phyloP scores from a whole-genome alignment of 2,113 vertebrate genomes.

The Urocitellus parryii region DNA sequence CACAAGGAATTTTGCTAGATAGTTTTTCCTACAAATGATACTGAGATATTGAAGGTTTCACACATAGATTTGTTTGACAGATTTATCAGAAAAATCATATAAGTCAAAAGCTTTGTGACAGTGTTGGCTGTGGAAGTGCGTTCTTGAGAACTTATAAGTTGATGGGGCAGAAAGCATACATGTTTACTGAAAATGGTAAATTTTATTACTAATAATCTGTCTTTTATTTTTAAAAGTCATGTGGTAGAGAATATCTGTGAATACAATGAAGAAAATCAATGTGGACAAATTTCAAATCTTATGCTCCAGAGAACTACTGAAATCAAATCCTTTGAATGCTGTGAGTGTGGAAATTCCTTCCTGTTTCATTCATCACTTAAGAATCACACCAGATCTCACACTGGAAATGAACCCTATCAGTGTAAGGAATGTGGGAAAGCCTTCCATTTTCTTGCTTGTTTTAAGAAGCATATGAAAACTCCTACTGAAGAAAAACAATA shows the following conservation, averaged over 20 bases:
- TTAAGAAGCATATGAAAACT: slow-evolving; percentile 74
- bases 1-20: not conserved
- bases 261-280: slow-evolving; percentile 36
- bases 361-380: slow-evolving; percentile 31
- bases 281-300: slow-evolving; percentile 8
- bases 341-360: slow-evolving; percentile 42
- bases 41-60: not conserved
- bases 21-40: not conserved
- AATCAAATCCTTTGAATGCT: slow-evolving; percentile 37
- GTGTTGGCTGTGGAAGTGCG: not conserved
- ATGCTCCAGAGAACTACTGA: not conserved
- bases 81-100: not conserved
- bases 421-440: slow-evolving; percentile 75
- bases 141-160: slow-evolving; percentile 13
- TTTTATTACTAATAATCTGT: slow-evolving; percentile 17
- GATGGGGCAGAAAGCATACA: not conserved
- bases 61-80: not conserved
- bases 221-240: slow-evolving; percentile 68
- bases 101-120: not conserved
- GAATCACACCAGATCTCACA: slow-evolving; percentile 56
- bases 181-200: slow-evolving; percentile 4
- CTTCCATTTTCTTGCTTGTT: slow-evolving; percentile 69
- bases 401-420: slow-evolving; percentile 67
- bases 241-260: slow-evolving; percentile 26
- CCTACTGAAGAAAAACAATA: slow-evolving; percentile 69